A percentile compares a stretch with the other conserved stretches of the same genome.
phyloP scores from a whole-genome alignment of 2,797 vertebrate genomes.

The Falco cherrug region DNA sequence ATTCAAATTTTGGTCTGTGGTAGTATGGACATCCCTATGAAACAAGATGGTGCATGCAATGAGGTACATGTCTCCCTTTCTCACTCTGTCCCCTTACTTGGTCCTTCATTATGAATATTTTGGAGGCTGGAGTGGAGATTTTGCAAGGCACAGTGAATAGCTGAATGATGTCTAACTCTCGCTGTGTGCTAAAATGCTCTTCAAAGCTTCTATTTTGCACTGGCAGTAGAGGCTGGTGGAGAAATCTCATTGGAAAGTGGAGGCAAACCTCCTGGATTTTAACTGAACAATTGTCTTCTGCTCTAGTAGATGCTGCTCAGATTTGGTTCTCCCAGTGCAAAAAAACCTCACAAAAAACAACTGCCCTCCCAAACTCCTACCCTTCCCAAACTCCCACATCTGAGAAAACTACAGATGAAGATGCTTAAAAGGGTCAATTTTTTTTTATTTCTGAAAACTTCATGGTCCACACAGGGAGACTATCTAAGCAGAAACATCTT shows the following conservation, averaged over 20 bases:
- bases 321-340: not conserved
- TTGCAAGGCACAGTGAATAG: not conserved
- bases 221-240: not conserved
- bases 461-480: not conserved
- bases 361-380: not conserved
- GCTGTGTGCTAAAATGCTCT: not conserved
- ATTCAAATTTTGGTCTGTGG: not conserved
- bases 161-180: not conserved
- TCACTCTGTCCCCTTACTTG: not conserved
- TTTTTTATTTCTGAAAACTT: not conserved
- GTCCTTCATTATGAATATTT: not conserved
- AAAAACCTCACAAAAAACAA: not conserved
- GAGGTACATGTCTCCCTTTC: not conserved
- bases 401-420: not conserved
- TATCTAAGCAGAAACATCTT: not conserved
- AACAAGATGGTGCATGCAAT: not conserved
- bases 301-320: not conserved
- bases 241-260: not conserved
- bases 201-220: not conserved
- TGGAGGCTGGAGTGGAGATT: not conserved
- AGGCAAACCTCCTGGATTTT: not conserved
- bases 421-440: not conserved
- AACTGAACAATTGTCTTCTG: not conserved
- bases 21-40: not conserved
- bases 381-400: not conserved